Evolutionary conservation across 1,140 invertebrate genomes (phyloP), one percentile per base, ranked within the genome.

Genomic region (Laupala kohalensis): DNA sequence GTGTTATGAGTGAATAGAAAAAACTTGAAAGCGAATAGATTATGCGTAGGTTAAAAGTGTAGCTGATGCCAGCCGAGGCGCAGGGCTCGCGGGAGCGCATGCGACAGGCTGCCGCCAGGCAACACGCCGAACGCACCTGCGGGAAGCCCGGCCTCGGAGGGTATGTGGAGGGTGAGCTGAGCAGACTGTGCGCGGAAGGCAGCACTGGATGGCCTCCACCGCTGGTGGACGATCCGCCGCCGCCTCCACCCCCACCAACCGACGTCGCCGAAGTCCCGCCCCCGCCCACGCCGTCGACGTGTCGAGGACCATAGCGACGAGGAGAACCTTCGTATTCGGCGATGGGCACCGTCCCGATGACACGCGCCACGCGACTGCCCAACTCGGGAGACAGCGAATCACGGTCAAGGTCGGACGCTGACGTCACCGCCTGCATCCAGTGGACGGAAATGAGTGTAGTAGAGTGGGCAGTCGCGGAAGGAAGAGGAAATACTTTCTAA

Each of bases 311-410:
- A 79, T 95, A 96, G 74, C 94, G 86, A 74, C 92, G 84, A 4
- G 94, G 94, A 53, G 93, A 95, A 25, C 92, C 93, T 74, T 95
- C 93, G 80, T 96, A 96, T 76, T 96, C 92, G 37, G 92, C 92
- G 76, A 95, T 94, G 15, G 92, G 92, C 74, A 95, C 81, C 81
- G 90, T 91, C 25, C 93, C 94, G 79, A 95, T 95, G 68, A 94
- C 87, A 75, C 91, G 86, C 66, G 89, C 53, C 53, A 66, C 73
- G 29, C 69, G 65, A 15, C 75, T 67, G 27, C 74, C 76, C 67
- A 78, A 78, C 73, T 84, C 83, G 6, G 83, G 81, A 5, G 82
- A 83, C 19, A 81, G 78, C n/a, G 82, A 83, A 69, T 83, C 81
- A 9, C 70, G 78, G 71, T 85, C 83, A 70, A 81, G 81, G 75